phyloP scores from a whole-genome alignment of 2,797 vertebrate genomes.

The Silurus lanzhouensis region DNA sequence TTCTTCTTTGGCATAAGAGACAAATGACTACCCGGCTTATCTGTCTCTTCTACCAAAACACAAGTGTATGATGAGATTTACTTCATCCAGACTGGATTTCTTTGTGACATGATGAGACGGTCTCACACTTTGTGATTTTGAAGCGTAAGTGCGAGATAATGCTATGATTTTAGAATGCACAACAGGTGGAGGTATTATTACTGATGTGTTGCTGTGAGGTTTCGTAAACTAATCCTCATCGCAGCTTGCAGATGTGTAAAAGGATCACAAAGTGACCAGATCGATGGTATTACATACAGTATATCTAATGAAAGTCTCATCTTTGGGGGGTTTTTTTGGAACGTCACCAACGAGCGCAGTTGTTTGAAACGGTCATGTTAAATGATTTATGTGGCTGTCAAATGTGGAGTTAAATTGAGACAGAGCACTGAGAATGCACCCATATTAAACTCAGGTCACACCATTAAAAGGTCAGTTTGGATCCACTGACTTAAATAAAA shows the following conservation, averaged over 20 bases:
- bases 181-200: not conserved
- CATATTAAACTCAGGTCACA: slow-evolving; percentile 35
- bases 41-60: slow-evolving; percentile 19
- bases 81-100: slow-evolving; percentile 10
- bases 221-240: slow-evolving; percentile 10
- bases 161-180: not conserved
- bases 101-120: not conserved
- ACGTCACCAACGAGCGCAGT: not conserved
- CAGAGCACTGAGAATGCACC: not conserved
- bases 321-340: not conserved
- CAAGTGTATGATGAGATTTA: slow-evolving; percentile 27
- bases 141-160: not conserved
- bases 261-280: not conserved
- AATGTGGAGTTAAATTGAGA: slow-evolving; percentile 13
- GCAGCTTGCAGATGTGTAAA: not conserved
- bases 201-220: not conserved
- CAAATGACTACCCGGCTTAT: not conserved
- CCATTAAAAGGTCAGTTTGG: slow-evolving; percentile 16
- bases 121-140: not conserved
- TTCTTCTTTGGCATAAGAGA: slow-evolving; percentile 14
- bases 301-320: not conserved
- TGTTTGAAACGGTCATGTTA: slow-evolving; percentile 3
- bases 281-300: not conserved
- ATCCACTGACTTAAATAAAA: slow-evolving; percentile 3
- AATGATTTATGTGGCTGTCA: not conserved